Evolutionary conservation across 1,140 invertebrate species (phyloP).

Genomic region (Ceratosolen solmsi): DNA sequence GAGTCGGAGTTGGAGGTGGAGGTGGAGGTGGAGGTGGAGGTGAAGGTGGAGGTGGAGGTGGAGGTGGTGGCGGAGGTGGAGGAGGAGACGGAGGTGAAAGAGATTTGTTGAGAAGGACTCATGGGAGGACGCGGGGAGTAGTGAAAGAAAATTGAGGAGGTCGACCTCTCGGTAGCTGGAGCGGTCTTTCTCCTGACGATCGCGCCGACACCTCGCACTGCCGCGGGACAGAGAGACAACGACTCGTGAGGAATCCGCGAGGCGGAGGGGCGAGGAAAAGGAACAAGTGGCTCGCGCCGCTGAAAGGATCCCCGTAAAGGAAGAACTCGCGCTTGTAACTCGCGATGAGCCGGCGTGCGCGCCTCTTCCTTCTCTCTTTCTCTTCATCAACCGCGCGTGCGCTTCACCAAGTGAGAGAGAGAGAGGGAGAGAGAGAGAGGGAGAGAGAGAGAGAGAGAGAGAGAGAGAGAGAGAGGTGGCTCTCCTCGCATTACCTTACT

Average conservation of each 20-base stretch:
- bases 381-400: slow-evolving; percentile 50
- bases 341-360: slow-evolving; percentile 47
- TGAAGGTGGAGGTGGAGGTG: background rate
- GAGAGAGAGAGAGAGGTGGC: slow-evolving; percentile 18
- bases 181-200: slow-evolving; percentile 14
- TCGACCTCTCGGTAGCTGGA: slow-evolving; percentile 28
- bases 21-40: background rate
- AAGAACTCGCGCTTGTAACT: slow-evolving; percentile 41
- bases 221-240: slow-evolving; percentile 46
- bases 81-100: no score
- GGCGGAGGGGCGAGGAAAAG: slow-evolving; percentile 38
- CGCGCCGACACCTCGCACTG: slow-evolving; percentile 21
- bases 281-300: slow-evolving; percentile 48
- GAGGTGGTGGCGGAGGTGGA: background rate
- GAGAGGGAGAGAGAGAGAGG: background rate
- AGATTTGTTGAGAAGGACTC: no score
- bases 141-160: slow-evolving; percentile 24
- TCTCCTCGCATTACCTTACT: slow-evolving; percentile 49
- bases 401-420: slow-evolving; percentile 27
- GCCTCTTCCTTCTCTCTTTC: slow-evolving; percentile 42
- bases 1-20: background rate
- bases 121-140: background rate
- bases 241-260: slow-evolving; percentile 44
- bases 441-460: slow-evolving; percentile 15
- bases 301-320: slow-evolving; percentile 44